These are phyloP conservation scores for Erpornis zantholeuca DNA, from an alignment of 2,113 vertebrate genomes.

Conservation along the genomic window DNA sequence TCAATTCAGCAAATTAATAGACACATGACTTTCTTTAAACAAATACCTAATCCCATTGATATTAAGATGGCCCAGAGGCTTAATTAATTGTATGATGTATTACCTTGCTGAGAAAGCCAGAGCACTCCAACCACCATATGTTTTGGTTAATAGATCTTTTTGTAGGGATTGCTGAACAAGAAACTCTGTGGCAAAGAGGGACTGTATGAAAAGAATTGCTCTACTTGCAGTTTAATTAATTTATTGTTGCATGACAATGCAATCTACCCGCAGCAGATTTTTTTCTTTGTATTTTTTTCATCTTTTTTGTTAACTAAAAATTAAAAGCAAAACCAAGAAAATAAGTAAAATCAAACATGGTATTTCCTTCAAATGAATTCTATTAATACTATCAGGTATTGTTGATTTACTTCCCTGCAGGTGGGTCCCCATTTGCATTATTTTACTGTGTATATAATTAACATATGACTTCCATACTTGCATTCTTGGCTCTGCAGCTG, in stretches of 20 bases:
- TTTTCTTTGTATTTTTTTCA: not conserved
- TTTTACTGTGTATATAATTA: not conserved
- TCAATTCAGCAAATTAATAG: not conserved
- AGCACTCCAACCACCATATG: not conserved
- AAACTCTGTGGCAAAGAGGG: not conserved
- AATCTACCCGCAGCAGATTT: not conserved
- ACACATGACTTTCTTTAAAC: not conserved
- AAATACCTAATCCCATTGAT: not conserved
- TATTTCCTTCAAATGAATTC: not conserved
- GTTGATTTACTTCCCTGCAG: not conserved
- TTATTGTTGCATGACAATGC: not conserved
- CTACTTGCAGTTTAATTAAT: not conserved
- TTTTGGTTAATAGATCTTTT: not conserved
- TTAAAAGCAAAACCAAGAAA: not conserved
- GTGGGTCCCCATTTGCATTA: not conserved
- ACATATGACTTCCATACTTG: not conserved
- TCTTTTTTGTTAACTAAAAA: not conserved
- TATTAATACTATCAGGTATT: not conserved
- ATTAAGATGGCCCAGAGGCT: not conserved
- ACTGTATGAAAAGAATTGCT: not conserved
- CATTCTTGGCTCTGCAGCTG: not conserved
- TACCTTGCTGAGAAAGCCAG: not conserved
- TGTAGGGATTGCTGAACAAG: not conserved
- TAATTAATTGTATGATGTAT: not conserved
- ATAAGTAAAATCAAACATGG: fast-evolving